Conservation (phyloP, 1,140 invertebrate species). For the Bombus waltoni region DNA sequence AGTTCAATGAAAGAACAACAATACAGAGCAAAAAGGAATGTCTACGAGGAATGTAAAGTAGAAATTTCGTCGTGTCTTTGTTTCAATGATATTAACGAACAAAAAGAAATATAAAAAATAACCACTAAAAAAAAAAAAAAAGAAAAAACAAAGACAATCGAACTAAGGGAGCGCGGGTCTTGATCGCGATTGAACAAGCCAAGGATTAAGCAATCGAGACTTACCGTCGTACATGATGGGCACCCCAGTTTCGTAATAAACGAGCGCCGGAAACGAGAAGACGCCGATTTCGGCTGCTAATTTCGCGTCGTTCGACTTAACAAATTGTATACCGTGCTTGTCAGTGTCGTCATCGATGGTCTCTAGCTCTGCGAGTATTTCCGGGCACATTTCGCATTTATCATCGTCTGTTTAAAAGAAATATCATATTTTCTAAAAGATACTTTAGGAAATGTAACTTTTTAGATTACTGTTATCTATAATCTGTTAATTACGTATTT, state of each 20-base stretch:
- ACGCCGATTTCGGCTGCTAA: conserved; percentile 95
- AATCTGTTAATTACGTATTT: too few relatives aligned
- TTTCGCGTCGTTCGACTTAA: conserved; percentile 95
- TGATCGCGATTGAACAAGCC: conserved; percentile 41
- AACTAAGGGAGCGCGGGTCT: conserved; percentile 15
- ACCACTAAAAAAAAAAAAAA: neutral
- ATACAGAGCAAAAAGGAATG: conserved; percentile 5
- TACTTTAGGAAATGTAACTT: neutral
- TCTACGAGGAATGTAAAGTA: neutral
- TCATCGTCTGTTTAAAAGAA: conserved; percentile 87
- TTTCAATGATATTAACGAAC: neutral
- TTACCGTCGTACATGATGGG: conserved; percentile 97
- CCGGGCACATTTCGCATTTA: conserved; percentile 91
- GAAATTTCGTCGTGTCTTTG: conserved; percentile 21
- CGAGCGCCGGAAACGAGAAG: conserved; percentile 94
- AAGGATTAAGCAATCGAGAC: conserved; percentile 67
- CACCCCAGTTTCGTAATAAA: conserved; percentile 96
- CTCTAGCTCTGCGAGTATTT: conserved; percentile 94
- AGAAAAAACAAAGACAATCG: conserved; percentile 21
- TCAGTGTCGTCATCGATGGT: conserved; percentile 97
- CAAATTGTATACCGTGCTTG: conserved; percentile 95
- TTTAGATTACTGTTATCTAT: neutral
- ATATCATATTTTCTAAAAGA: conserved; percentile 25
- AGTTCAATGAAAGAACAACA: conserved; percentile 24
- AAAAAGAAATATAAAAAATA: neutral